phyloP scores from a whole-genome alignment of 2,113 vertebrate species.

The Centropus bengalensis region DNA sequence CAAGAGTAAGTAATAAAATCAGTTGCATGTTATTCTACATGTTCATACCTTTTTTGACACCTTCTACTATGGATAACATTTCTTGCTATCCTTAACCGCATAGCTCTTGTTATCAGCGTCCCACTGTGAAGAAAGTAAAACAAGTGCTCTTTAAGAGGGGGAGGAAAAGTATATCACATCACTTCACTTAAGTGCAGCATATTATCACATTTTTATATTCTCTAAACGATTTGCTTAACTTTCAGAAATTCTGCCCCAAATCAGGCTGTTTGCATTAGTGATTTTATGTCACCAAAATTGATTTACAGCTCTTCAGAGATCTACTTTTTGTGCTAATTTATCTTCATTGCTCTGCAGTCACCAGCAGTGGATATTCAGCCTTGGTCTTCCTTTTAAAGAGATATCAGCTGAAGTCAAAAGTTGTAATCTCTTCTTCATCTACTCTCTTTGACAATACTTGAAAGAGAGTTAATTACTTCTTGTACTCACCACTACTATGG shows the following conservation, averaged over 20 bases:
- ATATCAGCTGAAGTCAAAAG: neutral
- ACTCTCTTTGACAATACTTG: neutral
- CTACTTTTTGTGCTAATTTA: neutral
- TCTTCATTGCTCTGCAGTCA: neutral
- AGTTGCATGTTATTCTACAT: neutral
- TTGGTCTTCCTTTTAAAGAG: neutral
- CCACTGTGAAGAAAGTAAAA: neutral
- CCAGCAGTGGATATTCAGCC: neutral
- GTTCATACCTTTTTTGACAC: neutral
- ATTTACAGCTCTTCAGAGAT: neutral
- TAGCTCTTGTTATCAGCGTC: neutral
- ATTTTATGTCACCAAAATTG: constrained; percentile 2
- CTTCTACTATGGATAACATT: neutral
- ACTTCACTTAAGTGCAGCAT: neutral
- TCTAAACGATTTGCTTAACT: neutral
- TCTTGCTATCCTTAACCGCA: neutral
- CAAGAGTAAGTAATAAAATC: neutral
- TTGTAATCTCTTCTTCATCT: neutral
- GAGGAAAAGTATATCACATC: neutral
- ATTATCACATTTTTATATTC: neutral
- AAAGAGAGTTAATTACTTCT: neutral
- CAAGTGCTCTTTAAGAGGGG: neutral
- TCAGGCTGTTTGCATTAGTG: neutral
- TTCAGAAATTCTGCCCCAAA: neutral
- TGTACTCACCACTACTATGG: neutral